A percentile compares a stretch with the other conserved stretches of the same genome.
Evolutionary conservation across 2,888 invertebrate species (phyloP).

Genomic region (Blastobasis lacticolella): DNA sequence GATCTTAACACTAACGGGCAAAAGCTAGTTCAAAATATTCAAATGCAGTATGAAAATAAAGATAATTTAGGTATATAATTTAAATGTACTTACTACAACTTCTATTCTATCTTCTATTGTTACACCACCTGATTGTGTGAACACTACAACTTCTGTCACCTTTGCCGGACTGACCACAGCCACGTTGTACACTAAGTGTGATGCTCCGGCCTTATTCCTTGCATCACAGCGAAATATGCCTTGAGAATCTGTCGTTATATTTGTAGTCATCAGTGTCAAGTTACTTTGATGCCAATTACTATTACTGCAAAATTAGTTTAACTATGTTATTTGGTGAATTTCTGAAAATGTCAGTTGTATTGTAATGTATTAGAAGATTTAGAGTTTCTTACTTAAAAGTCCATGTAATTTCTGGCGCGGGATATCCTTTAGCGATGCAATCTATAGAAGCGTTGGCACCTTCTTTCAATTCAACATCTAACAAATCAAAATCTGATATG

Average conservation of each 20-base stretch:
- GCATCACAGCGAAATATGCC: constrained; percentile 76
- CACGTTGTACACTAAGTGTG: constrained; percentile 65
- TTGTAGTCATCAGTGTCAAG: constrained; percentile 27
- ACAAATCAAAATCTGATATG: constrained; percentile 50
- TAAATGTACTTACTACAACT: constrained; percentile 29
- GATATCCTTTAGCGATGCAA: constrained; percentile 59
- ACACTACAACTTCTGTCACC: constrained; percentile 31
- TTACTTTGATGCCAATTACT: constrained; percentile 40
- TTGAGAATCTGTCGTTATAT: constrained; percentile 37
- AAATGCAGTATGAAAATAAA: too few relatives aligned
- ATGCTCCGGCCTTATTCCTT: constrained; percentile 72
- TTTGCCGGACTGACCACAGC: constrained; percentile 46
- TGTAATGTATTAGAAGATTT: background rate
- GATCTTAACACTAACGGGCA: too few relatives aligned
- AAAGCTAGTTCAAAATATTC: too few relatives aligned
- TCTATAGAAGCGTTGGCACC: constrained; percentile 55
- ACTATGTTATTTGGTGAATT: too few relatives aligned
- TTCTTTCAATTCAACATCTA: constrained; percentile 51
- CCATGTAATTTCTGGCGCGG: constrained; percentile 57
- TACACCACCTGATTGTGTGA: constrained; percentile 23
- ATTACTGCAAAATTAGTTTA: constrained; percentile 29
- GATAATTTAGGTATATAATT: too few relatives aligned
- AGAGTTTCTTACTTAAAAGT: constrained; percentile 40
- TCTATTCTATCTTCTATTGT: constrained; percentile 27
- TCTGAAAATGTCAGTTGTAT: too few relatives aligned